Evolutionary conservation across 2,888 invertebrate species (phyloP).

Genomic region (Parnassius orleans): DNA sequence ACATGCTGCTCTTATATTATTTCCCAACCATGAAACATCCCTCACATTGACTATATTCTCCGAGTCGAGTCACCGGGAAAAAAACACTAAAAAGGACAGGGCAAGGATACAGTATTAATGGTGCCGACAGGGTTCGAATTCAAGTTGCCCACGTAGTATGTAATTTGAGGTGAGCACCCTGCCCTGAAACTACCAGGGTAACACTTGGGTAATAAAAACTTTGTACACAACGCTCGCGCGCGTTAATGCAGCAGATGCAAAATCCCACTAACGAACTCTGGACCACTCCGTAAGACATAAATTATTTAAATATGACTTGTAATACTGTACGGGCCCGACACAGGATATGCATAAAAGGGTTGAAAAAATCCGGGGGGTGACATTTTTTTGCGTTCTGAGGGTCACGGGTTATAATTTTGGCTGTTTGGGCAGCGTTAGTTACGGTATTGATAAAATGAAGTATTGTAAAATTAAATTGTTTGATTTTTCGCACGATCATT

Average conservation of each 20-base stretch:
- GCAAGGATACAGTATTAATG: too few relatives aligned
- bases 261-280: constrained; percentile 57
- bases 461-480: constrained; percentile 59
- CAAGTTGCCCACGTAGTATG: too few relatives aligned
- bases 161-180: too few relatives aligned
- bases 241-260: constrained; percentile 61
- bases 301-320: constrained; percentile 80
- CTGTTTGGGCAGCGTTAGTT: constrained; percentile 60
- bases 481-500: constrained; percentile 66
- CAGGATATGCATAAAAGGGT: constrained; percentile 79
- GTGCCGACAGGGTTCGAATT: too few relatives aligned
- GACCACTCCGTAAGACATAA: constrained; percentile 61
- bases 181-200: too few relatives aligned
- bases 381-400: constrained; percentile 60
- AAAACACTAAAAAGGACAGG: too few relatives aligned
- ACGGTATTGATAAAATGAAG: constrained; percentile 59
- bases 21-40: too few relatives aligned
- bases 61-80: too few relatives aligned
- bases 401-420: constrained; percentile 43
- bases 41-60: too few relatives aligned
- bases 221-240: constrained; percentile 17
- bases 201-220: not conserved
- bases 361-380: constrained; percentile 68
- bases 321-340: constrained; percentile 69
- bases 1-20: not conserved